These are phyloP conservation scores for Acleris sparsana DNA, from an alignment of 2,888 invertebrate species.

Conservation along the genomic window DNA sequence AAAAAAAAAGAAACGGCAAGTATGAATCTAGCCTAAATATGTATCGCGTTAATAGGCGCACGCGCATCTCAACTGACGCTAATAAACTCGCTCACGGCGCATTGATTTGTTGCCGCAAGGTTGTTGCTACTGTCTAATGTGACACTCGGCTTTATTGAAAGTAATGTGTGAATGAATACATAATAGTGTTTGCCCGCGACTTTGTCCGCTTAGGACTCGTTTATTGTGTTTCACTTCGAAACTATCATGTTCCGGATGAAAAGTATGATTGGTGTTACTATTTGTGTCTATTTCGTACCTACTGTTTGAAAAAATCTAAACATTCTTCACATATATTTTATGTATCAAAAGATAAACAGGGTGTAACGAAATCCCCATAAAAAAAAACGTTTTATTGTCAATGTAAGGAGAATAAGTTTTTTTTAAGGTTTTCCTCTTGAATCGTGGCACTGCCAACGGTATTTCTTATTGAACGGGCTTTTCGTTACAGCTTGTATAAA, in stretches of 20 bases:
- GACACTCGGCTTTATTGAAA: no score
- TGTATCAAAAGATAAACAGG: no score
- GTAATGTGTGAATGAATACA: neutral
- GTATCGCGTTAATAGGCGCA: constrained; percentile 46
- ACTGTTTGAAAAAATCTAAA: no score
- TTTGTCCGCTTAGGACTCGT: neutral
- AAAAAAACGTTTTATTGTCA: no score
- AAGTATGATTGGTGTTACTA: neutral
- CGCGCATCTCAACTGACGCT: constrained; percentile 45
- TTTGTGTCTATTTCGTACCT: neutral
- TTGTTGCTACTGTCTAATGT: constrained; percentile 10
- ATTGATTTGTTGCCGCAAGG: constrained; percentile 48
- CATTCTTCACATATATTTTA: no score
- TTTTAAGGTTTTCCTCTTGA: no score
- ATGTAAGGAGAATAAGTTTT: no score
- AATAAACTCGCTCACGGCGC: constrained; percentile 49
- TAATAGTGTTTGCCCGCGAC: neutral
- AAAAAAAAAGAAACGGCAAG: constrained; percentile 1
- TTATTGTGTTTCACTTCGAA: neutral
- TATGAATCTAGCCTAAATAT: neutral
- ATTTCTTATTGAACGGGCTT: no score
- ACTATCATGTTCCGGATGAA: neutral
- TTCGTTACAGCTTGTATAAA: no score
- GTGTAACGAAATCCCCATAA: no score
- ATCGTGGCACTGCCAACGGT: no score